Evolutionary conservation across 1,140 invertebrate genomes (phyloP).

Genomic region (Pachypeltis micranthus): DNA sequence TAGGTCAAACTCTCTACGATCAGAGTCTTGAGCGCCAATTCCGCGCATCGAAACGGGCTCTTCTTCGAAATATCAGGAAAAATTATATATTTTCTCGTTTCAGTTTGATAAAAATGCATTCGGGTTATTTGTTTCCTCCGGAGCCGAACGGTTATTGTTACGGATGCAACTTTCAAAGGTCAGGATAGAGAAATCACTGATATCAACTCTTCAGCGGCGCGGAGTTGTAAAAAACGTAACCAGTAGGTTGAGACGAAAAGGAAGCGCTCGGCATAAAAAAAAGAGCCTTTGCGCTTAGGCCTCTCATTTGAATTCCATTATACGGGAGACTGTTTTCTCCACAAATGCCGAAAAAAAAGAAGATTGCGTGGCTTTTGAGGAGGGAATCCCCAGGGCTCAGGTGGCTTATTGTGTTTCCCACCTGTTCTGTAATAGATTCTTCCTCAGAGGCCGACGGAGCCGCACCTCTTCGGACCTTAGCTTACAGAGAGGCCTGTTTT

Average conservation of each 20-base stretch:
- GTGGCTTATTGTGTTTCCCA: not conserved
- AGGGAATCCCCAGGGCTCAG: not conserved
- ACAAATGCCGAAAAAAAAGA: not conserved
- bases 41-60: too few relatives aligned
- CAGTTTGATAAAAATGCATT: not conserved
- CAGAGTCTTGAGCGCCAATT: too few relatives aligned
- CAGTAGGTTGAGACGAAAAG: too few relatives aligned
- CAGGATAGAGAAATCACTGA: not conserved
- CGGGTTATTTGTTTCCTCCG: not conserved
- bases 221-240: too few relatives aligned
- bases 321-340: not conserved
- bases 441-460: too few relatives aligned
- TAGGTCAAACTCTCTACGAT: too few relatives aligned
- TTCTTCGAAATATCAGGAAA: too few relatives aligned
- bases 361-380: not conserved
- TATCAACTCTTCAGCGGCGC: not conserved
- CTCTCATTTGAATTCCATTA: not conserved
- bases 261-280: too few relatives aligned
- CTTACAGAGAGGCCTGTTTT: too few relatives aligned
- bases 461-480: too few relatives aligned
- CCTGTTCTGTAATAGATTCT: not conserved
- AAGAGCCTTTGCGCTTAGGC: not conserved
- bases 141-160: not conserved
- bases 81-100: too few relatives aligned
- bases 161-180: not conserved